Base-by-base conservation (phyloP, 2,797 vertebrate species). In the Sorex maritimensis region DNA sequence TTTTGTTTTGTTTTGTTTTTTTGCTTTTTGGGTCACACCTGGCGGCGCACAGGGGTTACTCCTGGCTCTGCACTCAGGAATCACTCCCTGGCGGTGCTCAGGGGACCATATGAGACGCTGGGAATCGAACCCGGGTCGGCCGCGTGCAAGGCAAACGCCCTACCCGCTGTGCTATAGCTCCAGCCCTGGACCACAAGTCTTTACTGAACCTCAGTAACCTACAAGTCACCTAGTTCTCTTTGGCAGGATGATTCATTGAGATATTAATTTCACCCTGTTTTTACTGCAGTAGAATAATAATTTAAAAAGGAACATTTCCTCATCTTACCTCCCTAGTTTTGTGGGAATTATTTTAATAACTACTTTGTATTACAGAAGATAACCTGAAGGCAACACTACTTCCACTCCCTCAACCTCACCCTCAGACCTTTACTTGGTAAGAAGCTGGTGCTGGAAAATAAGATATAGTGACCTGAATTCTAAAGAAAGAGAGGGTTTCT, bases 201-300 rank as follows among this genome's bases (percentile, higher is more conserved):
- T 91, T 68, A 92, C 65, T 34, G 41, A 95, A 88, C 89, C 63
- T 93, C 91, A 81, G 0, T 96, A 93, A 96, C 91, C 93, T 96
- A 93, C 83, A 93, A 94, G 95, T 96, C 86, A 93, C 89, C 79
- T 93, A 95, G 84, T 82, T 94, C 78, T 92, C n/a, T 92, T n/a
- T 85, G 75, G 85, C 87, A 93, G 81, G 52, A 95, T 96, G 89
- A 96, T 95, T 95, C 89, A 96, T 63, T 91, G 91, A 95, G 81
- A 95, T 92, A 92, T 83, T 92, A 94, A 96, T 93, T 95, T 93
- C 91, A 94, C 87, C 69, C 90, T 92, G 81, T 95, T 92, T 92
- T 93, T 92, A 30, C 75, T 92, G 75, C 91, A 86, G 9, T 74
- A 87, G 84, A 94, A 93, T 72, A 82, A 24, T 81, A 82, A 92